These are phyloP conservation scores for Ariopsis seemanni DNA, from an alignment of 2,113 vertebrate species.

Conservation along the genomic window DNA sequence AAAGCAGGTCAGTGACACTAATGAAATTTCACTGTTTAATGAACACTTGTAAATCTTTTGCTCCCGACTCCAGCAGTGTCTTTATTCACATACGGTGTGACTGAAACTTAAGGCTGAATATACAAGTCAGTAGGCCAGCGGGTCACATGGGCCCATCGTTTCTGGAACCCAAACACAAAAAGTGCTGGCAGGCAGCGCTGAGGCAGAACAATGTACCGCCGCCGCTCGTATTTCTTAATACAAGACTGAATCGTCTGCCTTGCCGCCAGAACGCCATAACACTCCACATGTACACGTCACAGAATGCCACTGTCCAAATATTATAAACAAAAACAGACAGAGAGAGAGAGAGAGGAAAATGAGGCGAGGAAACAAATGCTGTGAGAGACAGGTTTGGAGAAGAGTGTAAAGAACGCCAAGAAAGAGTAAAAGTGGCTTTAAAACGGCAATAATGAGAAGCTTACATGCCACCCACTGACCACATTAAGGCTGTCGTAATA, in stretches of 20 bases:
- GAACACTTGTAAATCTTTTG: conserved; percentile 46
- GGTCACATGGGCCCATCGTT: conserved; percentile 43
- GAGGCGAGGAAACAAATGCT: not conserved
- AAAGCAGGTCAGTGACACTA: conserved; percentile 34
- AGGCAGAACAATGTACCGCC: conserved; percentile 44
- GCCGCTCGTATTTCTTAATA: conserved; percentile 4
- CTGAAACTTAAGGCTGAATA: conserved; percentile 18
- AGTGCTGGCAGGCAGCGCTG: conserved; percentile 55
- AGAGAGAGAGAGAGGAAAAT: conserved; percentile 9
- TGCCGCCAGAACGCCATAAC: not conserved
- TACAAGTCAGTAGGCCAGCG: conserved; percentile 35
- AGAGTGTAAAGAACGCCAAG: conserved; percentile 22
- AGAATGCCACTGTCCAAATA: conserved; percentile 60
- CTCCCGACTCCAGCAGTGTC: conserved; percentile 9
- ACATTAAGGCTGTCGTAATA: conserved; percentile 72
- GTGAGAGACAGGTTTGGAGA: not conserved
- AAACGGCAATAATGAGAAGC: conserved; percentile 70
- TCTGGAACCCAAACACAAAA: conserved; percentile 58
- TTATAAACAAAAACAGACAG: conserved; percentile 52
- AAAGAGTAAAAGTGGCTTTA: conserved; percentile 72
- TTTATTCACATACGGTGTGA: conserved; percentile 30
- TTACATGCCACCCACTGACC: conserved; percentile 71
- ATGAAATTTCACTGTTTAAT: conserved; percentile 36
- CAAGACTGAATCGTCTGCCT: conserved; percentile 11
- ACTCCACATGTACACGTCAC: not conserved